These are phyloP conservation scores for Falco naumanni DNA, from an alignment of 2,797 vertebrate genomes.

Conservation along the genomic window DNA sequence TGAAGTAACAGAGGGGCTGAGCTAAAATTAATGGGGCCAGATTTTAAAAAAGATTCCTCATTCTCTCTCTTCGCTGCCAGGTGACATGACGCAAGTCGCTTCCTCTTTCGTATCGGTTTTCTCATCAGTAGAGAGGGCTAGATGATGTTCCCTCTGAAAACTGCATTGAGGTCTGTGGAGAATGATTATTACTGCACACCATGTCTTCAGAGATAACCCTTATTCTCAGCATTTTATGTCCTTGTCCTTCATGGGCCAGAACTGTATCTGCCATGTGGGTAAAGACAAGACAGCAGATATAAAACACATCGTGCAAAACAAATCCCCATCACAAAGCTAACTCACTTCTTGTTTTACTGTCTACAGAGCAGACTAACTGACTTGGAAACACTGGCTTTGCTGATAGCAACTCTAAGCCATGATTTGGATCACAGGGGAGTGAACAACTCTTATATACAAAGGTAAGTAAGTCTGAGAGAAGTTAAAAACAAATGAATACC, in stretches of 20 bases:
- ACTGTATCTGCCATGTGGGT: background rate
- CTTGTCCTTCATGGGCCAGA: background rate
- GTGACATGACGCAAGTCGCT: background rate
- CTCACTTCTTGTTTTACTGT: background rate
- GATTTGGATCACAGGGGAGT: conserved; percentile 98
- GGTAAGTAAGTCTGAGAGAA: conserved; percentile 75
- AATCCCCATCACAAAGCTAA: background rate
- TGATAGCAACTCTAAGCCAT: conserved; percentile 94
- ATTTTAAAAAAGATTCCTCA: background rate
- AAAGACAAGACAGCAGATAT: background rate
- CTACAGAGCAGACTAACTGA: conserved; percentile 87
- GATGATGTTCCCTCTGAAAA: background rate
- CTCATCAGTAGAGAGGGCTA: background rate
- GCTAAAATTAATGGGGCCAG: background rate
- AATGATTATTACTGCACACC: background rate
- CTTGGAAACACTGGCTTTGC: conserved; percentile 90
- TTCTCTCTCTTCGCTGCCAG: background rate
- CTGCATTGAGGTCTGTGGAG: background rate
- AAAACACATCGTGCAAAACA: background rate
- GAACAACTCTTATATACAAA: conserved; percentile 97
- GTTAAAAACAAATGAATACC: background rate
- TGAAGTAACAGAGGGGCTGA: background rate
- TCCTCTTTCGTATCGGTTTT: background rate
- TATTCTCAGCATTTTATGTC: background rate
- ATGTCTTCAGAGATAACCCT: background rate